Evolutionary conservation across 2,888 invertebrate species (phyloP).

Genomic region (Subacronicta megacephala): DNA sequence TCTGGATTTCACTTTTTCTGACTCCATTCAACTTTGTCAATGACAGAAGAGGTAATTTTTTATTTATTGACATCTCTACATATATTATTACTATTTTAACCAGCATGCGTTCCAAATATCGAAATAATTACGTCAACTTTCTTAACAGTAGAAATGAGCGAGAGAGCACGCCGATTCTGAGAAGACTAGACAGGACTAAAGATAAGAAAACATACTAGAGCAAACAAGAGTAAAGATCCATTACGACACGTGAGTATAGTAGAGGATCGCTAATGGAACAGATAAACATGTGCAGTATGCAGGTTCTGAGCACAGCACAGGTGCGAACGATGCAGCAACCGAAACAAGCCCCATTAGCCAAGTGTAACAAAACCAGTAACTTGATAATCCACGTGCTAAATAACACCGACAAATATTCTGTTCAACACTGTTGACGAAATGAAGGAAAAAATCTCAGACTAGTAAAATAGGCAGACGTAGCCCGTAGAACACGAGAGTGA

Average conservation of each 20-base stretch:
- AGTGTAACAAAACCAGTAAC: conserved; percentile 51
- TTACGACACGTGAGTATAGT: conserved; percentile 45
- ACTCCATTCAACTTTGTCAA: conserved; percentile 17
- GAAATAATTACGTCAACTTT: conserved; percentile 34
- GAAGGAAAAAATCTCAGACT: too few relatives aligned
- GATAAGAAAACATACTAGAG: conserved; percentile 37
- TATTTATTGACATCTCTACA: conserved; percentile 24
- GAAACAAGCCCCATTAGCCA: conserved; percentile 35
- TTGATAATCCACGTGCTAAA: conserved; percentile 39
- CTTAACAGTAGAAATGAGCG: conserved; percentile 24
- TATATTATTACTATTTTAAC: conserved; percentile 26
- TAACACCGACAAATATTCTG: conserved; percentile 25
- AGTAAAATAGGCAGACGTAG: too few relatives aligned
- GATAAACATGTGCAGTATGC: conserved; percentile 50
- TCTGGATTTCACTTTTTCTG: conserved; percentile 47
- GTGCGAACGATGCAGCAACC: conserved; percentile 51
- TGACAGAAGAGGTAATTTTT: conserved; percentile 22
- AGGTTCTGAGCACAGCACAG: conserved; percentile 41
- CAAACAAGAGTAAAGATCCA: conserved; percentile 48
- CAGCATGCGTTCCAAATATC: conserved; percentile 26
- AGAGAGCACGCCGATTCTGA: conserved; percentile 18
- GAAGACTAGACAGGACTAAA: conserved; percentile 24
- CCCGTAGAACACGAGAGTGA: too few relatives aligned
- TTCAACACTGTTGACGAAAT: conserved; percentile 29
- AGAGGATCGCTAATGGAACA: conserved; percentile 54